Base-by-base conservation (phyloP, 2,888 invertebrate genomes). In the Brachyopa scutellaris region DNA sequence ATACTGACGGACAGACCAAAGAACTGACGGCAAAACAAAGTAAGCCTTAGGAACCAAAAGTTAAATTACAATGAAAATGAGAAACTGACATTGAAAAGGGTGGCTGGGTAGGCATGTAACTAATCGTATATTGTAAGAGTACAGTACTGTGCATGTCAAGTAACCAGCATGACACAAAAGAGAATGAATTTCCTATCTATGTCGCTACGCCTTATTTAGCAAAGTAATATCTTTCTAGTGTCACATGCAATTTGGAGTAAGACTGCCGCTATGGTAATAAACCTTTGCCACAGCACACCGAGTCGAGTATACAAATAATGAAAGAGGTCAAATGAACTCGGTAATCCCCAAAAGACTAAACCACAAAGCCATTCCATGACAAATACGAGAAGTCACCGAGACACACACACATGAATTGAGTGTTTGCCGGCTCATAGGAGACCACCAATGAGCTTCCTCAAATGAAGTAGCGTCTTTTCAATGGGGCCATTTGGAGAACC, bases 381-480 rank as follows among this genome's bases (percentile, higher is more conserved):
- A 53, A 72, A 72, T 62, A n/a, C n/a, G n/a, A n/a, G n/a, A n/a
- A 62, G 26, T 45, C 17, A 53, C 5, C 29, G 42, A 38, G 6
- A 55, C 29, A 47, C 17, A 40, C 31, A 29, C 17, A 62, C 51
- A 61, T 31, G 51, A 17, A 26, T 69, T 3, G 23, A 51, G 29
- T n/a, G n/a, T n/a, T n/a, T 59, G 47, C 7, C 40, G 17, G 29
- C 19, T 49, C 57, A 38, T 21, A 47, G 5, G 11, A 42, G 31
- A n/a, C n/a, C n/a, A 21, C 42, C 51, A 33, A 69, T 40, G 26
- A 36, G 38, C 36, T 38, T 26, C 38, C 51, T 31, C n/a, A 38
- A 47, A 38, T 59, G 19, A 26, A 64, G 38, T 38, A 8, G 38
- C 29, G 11, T 26, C 19, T 26, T 40, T 38, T 40, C 11, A 62